Evolutionary conservation across 2,797 vertebrate species (phyloP), one percentile per base, ranked within the genome.

Genomic region (Petrocephalus sullivani): DNA sequence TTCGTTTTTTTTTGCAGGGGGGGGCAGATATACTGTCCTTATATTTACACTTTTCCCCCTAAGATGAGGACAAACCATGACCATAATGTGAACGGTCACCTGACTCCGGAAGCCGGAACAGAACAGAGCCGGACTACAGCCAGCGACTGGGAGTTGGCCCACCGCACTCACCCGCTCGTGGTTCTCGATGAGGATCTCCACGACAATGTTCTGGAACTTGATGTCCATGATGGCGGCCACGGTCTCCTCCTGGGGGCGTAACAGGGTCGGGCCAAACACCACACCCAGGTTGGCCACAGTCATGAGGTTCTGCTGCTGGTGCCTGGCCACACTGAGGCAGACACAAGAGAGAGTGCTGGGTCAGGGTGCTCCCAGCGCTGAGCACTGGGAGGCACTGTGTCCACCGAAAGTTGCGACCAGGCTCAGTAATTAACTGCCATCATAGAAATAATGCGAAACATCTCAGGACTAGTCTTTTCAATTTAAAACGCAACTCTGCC

Each of bases 161-260:
- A 8, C 82, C 0, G 0, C 37, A 2, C 91, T 94, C 94, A 99
- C 98, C 96, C 94, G 96, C 91, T 99, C 97, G 0, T 99, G 96
- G 91, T 99, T 97, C 94, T 99, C 98, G 88, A 99, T 99, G 87
- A 99, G 95, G 92, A 99, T 98, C 92, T 99, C 98, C 89, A 99
- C 96, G n/a, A 99, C 97, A 4, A 99, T 99, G 92, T 99, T 99
- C 93, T 99, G 98, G 91, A 99, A 99, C 93, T 99, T 99, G 95
- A 99, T 99, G 93, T 99, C 98, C 98, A 99, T 99, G 91, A 99
- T 99, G 89, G 98, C 98, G 0, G 98, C 98, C 0, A 99, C 98
- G 0, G 98, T 99, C 93, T 99, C 98, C 93, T 99, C 98, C 92
- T 99, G 97, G 1, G 98, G 96, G 46, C 98, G 95, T 57, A 99